Evolutionary conservation across 2,888 invertebrate genomes (phyloP).

Genomic region (Malthinus flaveolus): DNA sequence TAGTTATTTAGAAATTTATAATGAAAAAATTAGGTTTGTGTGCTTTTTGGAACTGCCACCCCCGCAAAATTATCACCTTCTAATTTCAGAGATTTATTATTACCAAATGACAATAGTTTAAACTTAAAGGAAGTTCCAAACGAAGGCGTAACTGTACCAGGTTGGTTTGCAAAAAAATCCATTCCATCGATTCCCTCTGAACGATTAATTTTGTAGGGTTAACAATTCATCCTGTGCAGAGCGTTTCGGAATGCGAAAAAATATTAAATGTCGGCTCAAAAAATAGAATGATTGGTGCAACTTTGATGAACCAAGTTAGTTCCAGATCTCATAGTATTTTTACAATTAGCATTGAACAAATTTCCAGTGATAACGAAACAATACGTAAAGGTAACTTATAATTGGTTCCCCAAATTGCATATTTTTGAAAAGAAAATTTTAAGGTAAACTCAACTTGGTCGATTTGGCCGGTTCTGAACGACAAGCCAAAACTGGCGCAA

Average conservation of each 20-base stretch:
- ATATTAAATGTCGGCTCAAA: conserved; percentile 77
- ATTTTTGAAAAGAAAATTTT: background rate
- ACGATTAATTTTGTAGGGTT: conserved; percentile 54
- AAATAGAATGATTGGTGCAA: conserved; percentile 81
- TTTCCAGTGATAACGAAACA: conserved; percentile 58
- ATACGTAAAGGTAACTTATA: conserved; percentile 49
- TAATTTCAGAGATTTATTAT: conserved; percentile 47
- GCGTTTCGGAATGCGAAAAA: conserved; percentile 74
- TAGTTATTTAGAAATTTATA: conserved; percentile 83
- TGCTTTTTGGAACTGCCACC: background rate
- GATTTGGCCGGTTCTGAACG: conserved; percentile 89
- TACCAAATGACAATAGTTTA: conserved; percentile 44
- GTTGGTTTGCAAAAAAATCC: conserved; percentile 32
- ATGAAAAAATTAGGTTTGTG: conserved; percentile 69
- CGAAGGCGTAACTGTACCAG: conserved; percentile 58
- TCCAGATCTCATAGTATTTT: conserved; percentile 89
- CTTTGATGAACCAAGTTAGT: conserved; percentile 85
- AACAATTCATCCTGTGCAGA: conserved; percentile 76
- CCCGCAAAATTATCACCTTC: background rate
- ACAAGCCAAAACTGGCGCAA: conserved; percentile 82
- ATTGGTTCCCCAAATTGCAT: too few species aligned
- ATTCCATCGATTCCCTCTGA: background rate
- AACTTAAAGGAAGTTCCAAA: conserved; percentile 58
- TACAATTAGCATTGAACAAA: conserved; percentile 81
- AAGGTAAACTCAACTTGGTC: conserved; percentile 80